Evolutionary conservation across 2,113 vertebrate species (phyloP).

Genomic region (Mungos mungo): DNA sequence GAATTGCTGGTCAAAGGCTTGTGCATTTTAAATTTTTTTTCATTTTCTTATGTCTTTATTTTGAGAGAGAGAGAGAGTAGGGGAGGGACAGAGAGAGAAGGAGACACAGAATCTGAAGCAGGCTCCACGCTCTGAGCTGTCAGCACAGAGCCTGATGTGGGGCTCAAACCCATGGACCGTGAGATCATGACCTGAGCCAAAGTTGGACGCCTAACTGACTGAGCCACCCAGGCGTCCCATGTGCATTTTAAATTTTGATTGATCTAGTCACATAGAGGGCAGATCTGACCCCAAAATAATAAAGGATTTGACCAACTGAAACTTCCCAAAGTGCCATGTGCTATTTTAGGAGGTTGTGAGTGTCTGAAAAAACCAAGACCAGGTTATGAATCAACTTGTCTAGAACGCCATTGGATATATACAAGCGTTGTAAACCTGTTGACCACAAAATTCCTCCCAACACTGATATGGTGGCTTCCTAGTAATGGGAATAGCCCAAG

Average conservation of each 20-base stretch:
- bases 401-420: background rate
- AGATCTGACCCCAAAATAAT: background rate
- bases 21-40: too few relatives aligned
- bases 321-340: background rate
- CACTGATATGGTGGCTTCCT: background rate
- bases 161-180: too few relatives aligned
- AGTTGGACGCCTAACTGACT: too few relatives aligned
- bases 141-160: too few relatives aligned
- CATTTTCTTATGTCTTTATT: too few relatives aligned
- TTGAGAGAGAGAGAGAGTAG: too few relatives aligned
- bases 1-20: background rate
- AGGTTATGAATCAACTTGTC: background rate
- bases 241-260: background rate
- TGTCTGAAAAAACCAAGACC: background rate
- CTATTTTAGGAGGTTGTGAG: background rate
- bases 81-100: too few relatives aligned
- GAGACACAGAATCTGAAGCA: too few relatives aligned
- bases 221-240: too few relatives aligned
- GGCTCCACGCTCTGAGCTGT: too few relatives aligned
- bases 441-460: background rate
- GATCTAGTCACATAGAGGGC: background rate
- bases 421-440: background rate
- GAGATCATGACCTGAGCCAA: too few relatives aligned
- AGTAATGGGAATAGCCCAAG: background rate
- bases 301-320: conserved; percentile 13